Evolutionary conservation across 2,888 invertebrate genomes (phyloP).

Genomic region (Lasioglossum pauxillum): DNA sequence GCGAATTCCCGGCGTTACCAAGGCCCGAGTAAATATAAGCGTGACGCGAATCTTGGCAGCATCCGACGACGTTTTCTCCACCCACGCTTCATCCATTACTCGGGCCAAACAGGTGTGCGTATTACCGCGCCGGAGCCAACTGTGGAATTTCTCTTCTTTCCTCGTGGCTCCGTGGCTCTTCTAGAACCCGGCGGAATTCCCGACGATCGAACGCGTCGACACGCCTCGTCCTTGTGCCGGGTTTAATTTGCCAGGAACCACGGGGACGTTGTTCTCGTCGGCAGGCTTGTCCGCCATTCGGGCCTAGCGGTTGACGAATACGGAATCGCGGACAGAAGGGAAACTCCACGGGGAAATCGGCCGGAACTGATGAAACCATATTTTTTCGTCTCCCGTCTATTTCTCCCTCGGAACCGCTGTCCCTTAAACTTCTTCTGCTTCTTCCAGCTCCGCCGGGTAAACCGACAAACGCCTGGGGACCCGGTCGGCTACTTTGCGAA

Average conservation of each 20-base stretch:
- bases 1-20: slow-evolving; percentile 56
- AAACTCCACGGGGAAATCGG: slow-evolving; percentile 64
- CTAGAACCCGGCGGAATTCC: slow-evolving; percentile 15
- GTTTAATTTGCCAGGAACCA: slow-evolving; percentile 58
- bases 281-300: neutral
- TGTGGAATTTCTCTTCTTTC: slow-evolving; percentile 47
- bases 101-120: slow-evolving; percentile 80
- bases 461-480: slow-evolving; percentile 7
- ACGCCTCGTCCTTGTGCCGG: neutral
- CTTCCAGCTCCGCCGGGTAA: neutral
- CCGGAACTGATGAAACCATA: slow-evolving; percentile 61
- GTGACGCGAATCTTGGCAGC: slow-evolving; percentile 81
- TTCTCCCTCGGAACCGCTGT: slow-evolving; percentile 12
- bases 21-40: slow-evolving; percentile 79
- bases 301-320: slow-evolving; percentile 57
- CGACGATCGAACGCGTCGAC: slow-evolving; percentile 25
- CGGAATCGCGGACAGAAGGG: slow-evolving; percentile 54
- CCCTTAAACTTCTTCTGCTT: slow-evolving; percentile 20
- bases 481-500: neutral
- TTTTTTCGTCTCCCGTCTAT: slow-evolving; percentile 27
- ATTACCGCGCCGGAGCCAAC: slow-evolving; percentile 71
- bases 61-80: slow-evolving; percentile 71
- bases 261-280: slow-evolving; percentile 13
- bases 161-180: neutral
- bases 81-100: slow-evolving; percentile 80